These are phyloP conservation scores for Odontophorus gujanensis DNA, from an alignment of 2,113 vertebrate species.

Conservation along the genomic window DNA sequence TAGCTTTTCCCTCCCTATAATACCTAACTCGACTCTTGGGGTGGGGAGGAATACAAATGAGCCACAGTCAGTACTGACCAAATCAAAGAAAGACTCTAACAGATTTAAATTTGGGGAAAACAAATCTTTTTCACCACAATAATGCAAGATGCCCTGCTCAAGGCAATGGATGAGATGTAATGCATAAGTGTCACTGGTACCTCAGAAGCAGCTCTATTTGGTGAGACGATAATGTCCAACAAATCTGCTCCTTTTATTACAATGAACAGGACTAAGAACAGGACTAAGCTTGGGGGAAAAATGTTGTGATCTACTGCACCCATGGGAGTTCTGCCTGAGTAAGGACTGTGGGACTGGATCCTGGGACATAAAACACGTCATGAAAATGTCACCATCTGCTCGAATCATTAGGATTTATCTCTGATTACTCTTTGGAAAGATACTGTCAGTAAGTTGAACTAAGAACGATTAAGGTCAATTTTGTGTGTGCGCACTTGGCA, in stretches of 20 bases:
- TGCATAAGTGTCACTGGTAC: background rate
- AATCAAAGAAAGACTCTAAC: background rate
- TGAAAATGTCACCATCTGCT: constrained; percentile 44
- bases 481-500: background rate
- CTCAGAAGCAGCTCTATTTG: background rate
- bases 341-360: background rate
- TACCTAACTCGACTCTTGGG: background rate
- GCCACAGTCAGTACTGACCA: background rate
- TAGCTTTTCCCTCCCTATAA: background rate
- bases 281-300: background rate
- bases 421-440: constrained; percentile 34
- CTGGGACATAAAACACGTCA: background rate
- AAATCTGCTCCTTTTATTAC: background rate
- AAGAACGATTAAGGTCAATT: constrained; percentile 30
- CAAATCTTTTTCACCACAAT: too few relatives aligned
- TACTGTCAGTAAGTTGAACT: constrained; percentile 2
- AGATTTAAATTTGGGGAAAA: background rate
- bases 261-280: background rate
- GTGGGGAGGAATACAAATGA: background rate
- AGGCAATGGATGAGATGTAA: background rate
- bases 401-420: constrained; percentile 27
- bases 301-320: background rate
- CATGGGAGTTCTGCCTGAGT: background rate
- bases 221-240: background rate
- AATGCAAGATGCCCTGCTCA: background rate